These are phyloP conservation scores for Dilophus febrilis DNA, from an alignment of 2,888 invertebrate genomes.

Conservation along the genomic window DNA sequence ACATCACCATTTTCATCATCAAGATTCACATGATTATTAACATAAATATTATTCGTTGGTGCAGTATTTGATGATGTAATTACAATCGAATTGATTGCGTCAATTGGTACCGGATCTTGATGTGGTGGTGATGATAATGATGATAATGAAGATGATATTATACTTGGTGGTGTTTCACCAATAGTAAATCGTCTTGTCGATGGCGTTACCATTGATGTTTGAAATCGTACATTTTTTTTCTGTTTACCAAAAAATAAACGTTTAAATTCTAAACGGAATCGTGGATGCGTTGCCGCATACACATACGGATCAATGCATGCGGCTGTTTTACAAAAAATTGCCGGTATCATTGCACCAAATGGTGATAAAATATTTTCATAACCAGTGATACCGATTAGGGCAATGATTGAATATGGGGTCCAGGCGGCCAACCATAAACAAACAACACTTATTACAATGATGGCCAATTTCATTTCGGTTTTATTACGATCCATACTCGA, in stretches of 20 bases:
- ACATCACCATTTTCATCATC: no score
- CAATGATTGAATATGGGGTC: slow-evolving; percentile 66
- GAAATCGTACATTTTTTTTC: slow-evolving; percentile 10
- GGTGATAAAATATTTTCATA: slow-evolving; percentile 48
- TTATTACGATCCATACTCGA: slow-evolving; percentile 45
- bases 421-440: slow-evolving; percentile 61
- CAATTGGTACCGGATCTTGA: no score
- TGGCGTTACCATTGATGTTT: no score
- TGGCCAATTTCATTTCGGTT: slow-evolving; percentile 53
- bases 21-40: no score
- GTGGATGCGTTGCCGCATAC: slow-evolving; percentile 64
- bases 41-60: no score
- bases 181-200: no score
- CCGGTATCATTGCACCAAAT: slow-evolving; percentile 54
- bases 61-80: no score
- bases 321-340: slow-evolving; percentile 63
- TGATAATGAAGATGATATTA: no score
- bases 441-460: slow-evolving; percentile 50
- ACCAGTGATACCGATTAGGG: slow-evolving; percentile 54
- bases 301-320: slow-evolving; percentile 68
- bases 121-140: no score
- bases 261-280: slow-evolving; percentile 42
- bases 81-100: no score
- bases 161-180: no score
- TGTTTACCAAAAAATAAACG: slow-evolving; percentile 16